These are phyloP conservation scores for Halictus ligatus DNA, from an alignment of 2,888 invertebrate genomes.

Conservation along the genomic window DNA sequence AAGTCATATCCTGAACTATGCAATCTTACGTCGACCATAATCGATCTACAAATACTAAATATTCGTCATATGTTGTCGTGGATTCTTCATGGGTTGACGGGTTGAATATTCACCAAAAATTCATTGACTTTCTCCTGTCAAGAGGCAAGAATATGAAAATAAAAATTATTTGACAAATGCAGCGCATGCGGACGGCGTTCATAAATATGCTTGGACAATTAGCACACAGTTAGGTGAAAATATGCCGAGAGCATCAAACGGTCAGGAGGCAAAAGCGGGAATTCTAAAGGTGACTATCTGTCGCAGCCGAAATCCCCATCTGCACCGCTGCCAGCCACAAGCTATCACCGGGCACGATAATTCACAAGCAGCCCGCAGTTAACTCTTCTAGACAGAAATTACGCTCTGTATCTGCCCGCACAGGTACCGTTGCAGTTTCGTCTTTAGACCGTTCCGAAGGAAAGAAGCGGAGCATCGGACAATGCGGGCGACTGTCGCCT, in stretches of 20 bases:
- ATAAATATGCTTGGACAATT: neutral
- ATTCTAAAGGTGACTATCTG: constrained; percentile 1
- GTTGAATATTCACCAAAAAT: neutral
- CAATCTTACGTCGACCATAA: no score
- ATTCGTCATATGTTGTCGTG: neutral
- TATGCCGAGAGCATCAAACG: neutral
- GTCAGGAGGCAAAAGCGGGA: neutral
- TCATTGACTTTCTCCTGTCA: neutral
- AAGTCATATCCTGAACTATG: no score
- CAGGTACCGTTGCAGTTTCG: constrained; percentile 10
- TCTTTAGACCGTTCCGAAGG: neutral
- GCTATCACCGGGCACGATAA: neutral
- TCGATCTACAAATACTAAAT: no score
- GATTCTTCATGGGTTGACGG: neutral
- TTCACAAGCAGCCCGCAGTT: constrained; percentile 20
- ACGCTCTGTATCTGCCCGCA: constrained; percentile 23
- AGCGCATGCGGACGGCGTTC: neutral
- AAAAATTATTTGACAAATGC: neutral
- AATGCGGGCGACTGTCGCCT: constrained; percentile 27
- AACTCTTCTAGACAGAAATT: constrained; percentile 12
- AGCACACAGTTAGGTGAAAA: neutral
- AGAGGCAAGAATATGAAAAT: neutral
- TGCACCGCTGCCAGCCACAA: neutral
- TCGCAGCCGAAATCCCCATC: constrained; percentile 1
- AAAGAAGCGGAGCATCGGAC: neutral